Percentiles rank a stretch among this genome's conserved stretches.
These are phyloP conservation scores for Chymomyza fuscimana DNA, from an alignment of 2,888 invertebrate species.

Conservation along the genomic window DNA sequence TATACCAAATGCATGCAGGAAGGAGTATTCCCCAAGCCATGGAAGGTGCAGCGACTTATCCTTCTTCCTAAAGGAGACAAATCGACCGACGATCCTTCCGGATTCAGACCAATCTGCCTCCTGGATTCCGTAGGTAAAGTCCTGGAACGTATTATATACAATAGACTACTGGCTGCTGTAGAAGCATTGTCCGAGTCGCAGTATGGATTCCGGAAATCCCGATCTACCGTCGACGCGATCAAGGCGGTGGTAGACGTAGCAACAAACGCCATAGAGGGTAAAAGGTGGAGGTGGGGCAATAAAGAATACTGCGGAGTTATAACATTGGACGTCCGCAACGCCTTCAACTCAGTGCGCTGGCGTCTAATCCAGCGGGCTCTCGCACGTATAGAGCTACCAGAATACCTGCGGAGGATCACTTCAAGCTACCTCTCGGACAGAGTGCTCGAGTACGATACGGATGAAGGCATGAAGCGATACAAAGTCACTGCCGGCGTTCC, in stretches of 20 bases:
- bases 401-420: slow-evolving; percentile 8
- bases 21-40: not conserved
- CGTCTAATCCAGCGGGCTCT: slow-evolving; percentile 6
- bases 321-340: slow-evolving; percentile 20
- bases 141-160: not conserved
- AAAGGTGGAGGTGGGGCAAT: slow-evolving; percentile 11
- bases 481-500: too few species aligned
- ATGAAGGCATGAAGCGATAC: too few species aligned
- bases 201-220: not conserved
- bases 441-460: too few species aligned
- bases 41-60: not conserved
- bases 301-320: slow-evolving; percentile 22
- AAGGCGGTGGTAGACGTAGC: not conserved
- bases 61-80: too few species aligned
- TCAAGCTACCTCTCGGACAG: too few species aligned
- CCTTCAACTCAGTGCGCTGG: slow-evolving; percentile 29
- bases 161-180: not conserved
- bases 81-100: too few species aligned
- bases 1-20: not conserved
- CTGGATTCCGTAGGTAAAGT: not conserved
- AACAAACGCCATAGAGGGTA: slow-evolving; percentile 15
- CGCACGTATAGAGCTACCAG: not conserved
- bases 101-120: too few species aligned
- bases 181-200: too few species aligned
- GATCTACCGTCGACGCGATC: not conserved